Conservation (phyloP, 2,888 invertebrate species). For the Rhagophthalmus giganteus region DNA sequence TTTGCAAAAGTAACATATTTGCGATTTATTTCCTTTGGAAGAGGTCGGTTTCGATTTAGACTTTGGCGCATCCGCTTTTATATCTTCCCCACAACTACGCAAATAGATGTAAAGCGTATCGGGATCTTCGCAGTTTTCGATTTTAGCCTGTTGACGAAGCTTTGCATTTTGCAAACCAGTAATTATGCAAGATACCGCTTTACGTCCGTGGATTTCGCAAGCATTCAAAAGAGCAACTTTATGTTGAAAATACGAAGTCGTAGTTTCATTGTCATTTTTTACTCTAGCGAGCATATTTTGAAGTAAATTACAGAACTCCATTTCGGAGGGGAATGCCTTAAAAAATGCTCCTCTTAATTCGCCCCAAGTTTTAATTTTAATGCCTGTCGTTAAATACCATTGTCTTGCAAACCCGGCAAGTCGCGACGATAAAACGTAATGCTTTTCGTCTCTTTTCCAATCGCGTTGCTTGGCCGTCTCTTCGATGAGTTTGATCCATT, state of each 20-base stretch:
- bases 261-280: slow-evolving; percentile 35
- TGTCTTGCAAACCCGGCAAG: slow-evolving; percentile 38
- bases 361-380: slow-evolving; percentile 27
- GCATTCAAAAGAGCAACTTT: slow-evolving; percentile 37
- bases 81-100: neutral
- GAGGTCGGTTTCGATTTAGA: neutral
- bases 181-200: slow-evolving; percentile 42
- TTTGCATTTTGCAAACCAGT: slow-evolving; percentile 32
- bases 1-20: neutral
- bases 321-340: slow-evolving; percentile 31
- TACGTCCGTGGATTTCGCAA: slow-evolving; percentile 36
- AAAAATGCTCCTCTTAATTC: slow-evolving; percentile 29
- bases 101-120: slow-evolving; percentile 20
- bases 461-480: slow-evolving; percentile 29
- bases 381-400: slow-evolving; percentile 37
- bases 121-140: slow-evolving; percentile 19
- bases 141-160: slow-evolving; percentile 5
- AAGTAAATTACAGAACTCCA: slow-evolving; percentile 30
- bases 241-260: slow-evolving; percentile 38
- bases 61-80: too few species aligned
- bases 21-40: neutral
- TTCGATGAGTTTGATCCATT: slow-evolving; percentile 36
- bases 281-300: slow-evolving; percentile 33
- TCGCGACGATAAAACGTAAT: slow-evolving; percentile 37
- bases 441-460: slow-evolving; percentile 36